Percentiles rank a stretch among this genome's conserved stretches.
phyloP scores from a whole-genome alignment of 1,140 invertebrate genomes.

The Acromyrmex heyeri region DNA sequence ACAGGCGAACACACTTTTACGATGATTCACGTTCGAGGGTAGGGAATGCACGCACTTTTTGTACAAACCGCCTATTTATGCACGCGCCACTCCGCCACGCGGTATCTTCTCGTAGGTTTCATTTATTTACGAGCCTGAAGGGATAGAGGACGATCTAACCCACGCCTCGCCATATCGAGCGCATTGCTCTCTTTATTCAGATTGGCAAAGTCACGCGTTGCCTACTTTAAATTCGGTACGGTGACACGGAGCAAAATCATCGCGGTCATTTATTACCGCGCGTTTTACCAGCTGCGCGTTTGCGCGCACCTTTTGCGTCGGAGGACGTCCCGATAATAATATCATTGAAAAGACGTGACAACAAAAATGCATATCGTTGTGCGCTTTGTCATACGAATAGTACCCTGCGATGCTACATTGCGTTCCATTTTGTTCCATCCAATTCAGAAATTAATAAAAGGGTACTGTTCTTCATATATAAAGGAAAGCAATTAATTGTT shows the following conservation, averaged over 20 bases:
- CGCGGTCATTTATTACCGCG: constrained; percentile 50
- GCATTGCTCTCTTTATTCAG: constrained; percentile 56
- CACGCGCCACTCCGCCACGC: constrained; percentile 35
- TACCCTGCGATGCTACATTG: background rate
- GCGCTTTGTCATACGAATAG: background rate
- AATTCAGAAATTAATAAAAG: background rate
- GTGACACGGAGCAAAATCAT: constrained; percentile 47
- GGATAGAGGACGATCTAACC: constrained; percentile 57
- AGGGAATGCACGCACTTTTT: constrained; percentile 44
- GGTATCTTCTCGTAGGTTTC: constrained; percentile 74
- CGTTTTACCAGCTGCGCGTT: constrained; percentile 31
- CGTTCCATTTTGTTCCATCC: background rate
- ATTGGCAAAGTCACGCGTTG: constrained; percentile 53
- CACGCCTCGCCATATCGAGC: constrained; percentile 72
- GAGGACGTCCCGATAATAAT: constrained; percentile 63
- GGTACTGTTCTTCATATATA: background rate
- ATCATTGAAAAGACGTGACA: constrained; percentile 36
- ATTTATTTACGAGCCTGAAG: constrained; percentile 71
- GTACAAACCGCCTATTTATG: constrained; percentile 60
- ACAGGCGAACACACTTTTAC: constrained; percentile 60
- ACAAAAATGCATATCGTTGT: background rate
- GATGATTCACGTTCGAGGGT: constrained; percentile 56
- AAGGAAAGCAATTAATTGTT: background rate
- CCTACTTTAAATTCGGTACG: constrained; percentile 56
- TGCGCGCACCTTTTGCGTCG: constrained; percentile 30